These are phyloP conservation scores for Crax fasciolata DNA, from an alignment of 2,797 vertebrate genomes.

Conservation along the genomic window DNA sequence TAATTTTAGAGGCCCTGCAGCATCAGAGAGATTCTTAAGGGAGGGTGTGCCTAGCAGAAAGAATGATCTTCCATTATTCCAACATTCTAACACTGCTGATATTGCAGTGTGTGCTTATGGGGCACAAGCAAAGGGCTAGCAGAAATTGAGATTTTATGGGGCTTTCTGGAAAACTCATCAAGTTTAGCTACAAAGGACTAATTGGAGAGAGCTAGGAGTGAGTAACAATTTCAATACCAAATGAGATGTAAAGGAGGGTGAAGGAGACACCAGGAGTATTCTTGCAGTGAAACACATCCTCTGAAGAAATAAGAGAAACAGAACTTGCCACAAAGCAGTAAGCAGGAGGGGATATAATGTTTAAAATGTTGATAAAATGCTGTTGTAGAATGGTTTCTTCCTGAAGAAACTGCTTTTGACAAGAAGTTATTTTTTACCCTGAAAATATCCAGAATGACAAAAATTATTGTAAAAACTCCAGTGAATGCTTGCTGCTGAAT, in stretches of 20 bases:
- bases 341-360: neutral
- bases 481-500: neutral
- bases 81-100: neutral
- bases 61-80: neutral
- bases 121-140: neutral
- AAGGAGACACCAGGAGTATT: neutral
- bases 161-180: neutral
- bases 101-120: neutral
- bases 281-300: neutral
- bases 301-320: neutral
- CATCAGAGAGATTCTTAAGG: neutral
- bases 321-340: neutral
- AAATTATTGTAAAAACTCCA: neutral
- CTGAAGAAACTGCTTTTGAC: neutral
- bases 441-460: neutral
- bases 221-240: neutral
- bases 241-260: slow-evolving; percentile 13
- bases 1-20: neutral
- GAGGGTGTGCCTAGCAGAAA: neutral
- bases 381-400: neutral
- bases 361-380: neutral
- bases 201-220: neutral
- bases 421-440: neutral
- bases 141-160: neutral
- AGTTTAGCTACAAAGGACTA: neutral